Conservation (phyloP, 2,888 invertebrate species). For the Ethmia dodecea region DNA sequence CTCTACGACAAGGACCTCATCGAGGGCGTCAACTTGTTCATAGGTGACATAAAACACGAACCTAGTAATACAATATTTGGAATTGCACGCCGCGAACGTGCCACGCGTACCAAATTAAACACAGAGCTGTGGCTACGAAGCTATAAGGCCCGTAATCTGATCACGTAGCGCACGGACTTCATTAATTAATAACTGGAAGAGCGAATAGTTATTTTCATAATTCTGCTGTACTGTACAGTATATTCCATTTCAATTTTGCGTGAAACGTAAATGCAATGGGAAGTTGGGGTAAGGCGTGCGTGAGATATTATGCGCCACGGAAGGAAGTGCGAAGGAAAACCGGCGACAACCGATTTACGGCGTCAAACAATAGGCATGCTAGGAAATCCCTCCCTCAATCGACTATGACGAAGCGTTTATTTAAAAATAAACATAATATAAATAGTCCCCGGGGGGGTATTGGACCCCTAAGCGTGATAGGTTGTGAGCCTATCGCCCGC, state of each 20-base stretch:
- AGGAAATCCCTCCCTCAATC: constrained; percentile 29
- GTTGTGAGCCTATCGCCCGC: no score
- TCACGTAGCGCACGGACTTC: constrained; percentile 24
- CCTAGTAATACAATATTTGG: no score
- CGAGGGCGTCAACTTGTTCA: constrained; percentile 84
- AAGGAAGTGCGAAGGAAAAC: constrained; percentile 28
- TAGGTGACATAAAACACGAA: constrained; percentile 53
- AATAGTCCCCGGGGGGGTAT: no score
- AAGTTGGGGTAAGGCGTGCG: constrained; percentile 20
- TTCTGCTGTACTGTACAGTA: constrained; percentile 12
- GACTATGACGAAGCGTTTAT: constrained; percentile 1
- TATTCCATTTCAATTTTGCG: constrained; percentile 18
- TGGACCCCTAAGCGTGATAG: no score
- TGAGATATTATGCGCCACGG: constrained; percentile 22
- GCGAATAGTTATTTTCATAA: constrained; percentile 16
- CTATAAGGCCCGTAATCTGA: constrained; percentile 18
- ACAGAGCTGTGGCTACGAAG: constrained; percentile 8
- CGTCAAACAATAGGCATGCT: constrained; percentile 29
- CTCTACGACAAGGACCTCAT: constrained; percentile 85
- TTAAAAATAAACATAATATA: no score
- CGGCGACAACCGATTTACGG: constrained; percentile 27
- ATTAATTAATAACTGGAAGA: constrained; percentile 24
- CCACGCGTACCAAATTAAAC: no score
- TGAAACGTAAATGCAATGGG: constrained; percentile 18
- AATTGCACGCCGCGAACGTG: constrained; percentile 16